Evolutionary conservation across 2,888 invertebrate species (phyloP).

Genomic region (Perithous albicinctus): DNA sequence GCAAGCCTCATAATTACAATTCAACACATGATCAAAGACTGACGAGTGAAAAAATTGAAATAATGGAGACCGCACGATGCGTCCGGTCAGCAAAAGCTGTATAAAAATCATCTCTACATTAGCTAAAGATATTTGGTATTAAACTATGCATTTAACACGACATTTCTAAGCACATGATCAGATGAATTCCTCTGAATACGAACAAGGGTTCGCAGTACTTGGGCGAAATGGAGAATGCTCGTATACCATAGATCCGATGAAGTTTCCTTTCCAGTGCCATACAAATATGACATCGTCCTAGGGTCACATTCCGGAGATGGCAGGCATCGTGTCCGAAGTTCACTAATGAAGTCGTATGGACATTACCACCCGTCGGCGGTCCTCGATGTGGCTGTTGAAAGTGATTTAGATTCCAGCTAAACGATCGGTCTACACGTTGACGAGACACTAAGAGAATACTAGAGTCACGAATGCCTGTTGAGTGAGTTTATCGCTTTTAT

Average conservation of each 20-base stretch:
- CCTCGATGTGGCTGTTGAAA: slow-evolving; percentile 48
- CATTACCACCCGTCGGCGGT: slow-evolving; percentile 54
- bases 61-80: no score
- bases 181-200: neutral
- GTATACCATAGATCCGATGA: neutral
- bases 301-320: slow-evolving; percentile 77
- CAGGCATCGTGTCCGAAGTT: slow-evolving; percentile 66
- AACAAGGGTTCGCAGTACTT: no score
- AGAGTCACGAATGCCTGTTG: slow-evolving; percentile 1
- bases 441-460: slow-evolving; percentile 22
- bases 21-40: no score
- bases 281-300: slow-evolving; percentile 53
- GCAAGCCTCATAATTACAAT: no score
- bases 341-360: slow-evolving; percentile 80
- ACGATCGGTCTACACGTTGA: slow-evolving; percentile 74
- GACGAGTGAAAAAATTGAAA: no score
- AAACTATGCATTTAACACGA: no score
- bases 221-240: slow-evolving; percentile 2
- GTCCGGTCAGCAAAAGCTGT: no score
- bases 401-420: slow-evolving; percentile 80
- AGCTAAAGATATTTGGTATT: neutral
- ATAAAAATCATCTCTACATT: neutral
- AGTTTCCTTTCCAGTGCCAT: slow-evolving; percentile 21
- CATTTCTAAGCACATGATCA: neutral
- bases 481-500: slow-evolving; percentile 71